phyloP scores from a whole-genome alignment of 2,113 vertebrate species.

The Climacteris rufus region DNA sequence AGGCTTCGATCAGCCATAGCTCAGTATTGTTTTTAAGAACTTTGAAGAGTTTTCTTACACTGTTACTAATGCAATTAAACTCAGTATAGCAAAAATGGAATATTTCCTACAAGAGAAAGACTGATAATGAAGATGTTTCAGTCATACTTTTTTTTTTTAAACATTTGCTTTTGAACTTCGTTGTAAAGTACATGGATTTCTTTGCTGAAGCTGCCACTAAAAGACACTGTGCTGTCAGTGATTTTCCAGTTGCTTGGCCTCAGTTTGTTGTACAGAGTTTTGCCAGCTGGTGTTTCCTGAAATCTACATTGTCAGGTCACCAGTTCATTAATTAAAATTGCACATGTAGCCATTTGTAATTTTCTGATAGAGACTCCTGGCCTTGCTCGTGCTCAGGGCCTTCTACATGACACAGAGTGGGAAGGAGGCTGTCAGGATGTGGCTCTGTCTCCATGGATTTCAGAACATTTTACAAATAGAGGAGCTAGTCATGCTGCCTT shows the following conservation, averaged over 20 bases:
- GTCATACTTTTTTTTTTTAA: background rate
- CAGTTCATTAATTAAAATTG: constrained; percentile 39
- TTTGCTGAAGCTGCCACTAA: background rate
- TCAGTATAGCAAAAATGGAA: background rate
- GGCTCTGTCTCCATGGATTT: background rate
- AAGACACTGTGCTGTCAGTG: background rate
- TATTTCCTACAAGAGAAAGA: background rate
- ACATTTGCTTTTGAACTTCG: background rate
- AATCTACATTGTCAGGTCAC: background rate
- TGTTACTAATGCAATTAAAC: background rate
- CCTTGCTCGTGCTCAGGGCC: background rate
- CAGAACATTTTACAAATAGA: background rate
- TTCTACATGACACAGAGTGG: background rate
- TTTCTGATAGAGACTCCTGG: background rate
- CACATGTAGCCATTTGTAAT: constrained; percentile 27
- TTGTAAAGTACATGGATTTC: background rate
- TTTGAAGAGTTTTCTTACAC: background rate
- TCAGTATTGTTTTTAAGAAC: background rate
- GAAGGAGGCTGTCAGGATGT: background rate
- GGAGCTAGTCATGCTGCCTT: background rate
- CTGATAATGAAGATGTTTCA: background rate
- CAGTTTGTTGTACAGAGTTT: constrained; percentile 1
- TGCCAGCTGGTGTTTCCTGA: constrained; percentile 36
- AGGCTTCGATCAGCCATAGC: background rate
- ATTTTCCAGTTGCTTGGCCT: constrained; percentile 38